A percentile compares a stretch with the other conserved stretches of the same genome.
phyloP scores from a whole-genome alignment of 2,113 vertebrate species.

The Perognathus longimembris region DNA sequence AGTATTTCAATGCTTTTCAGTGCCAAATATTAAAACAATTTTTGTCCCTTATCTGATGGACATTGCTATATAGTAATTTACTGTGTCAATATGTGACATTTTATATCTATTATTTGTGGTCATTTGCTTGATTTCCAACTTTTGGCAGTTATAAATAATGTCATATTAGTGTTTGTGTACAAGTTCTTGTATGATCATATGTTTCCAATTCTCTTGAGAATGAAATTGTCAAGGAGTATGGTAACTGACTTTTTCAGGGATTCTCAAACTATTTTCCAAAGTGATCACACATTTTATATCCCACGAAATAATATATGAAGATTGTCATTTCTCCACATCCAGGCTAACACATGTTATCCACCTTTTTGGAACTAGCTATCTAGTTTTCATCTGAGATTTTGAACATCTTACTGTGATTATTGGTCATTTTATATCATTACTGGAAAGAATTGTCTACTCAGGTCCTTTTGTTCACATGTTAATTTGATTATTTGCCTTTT shows the following conservation, averaged over 20 bases:
- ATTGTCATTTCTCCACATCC: background rate
- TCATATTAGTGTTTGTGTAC: background rate
- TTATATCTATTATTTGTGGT: background rate
- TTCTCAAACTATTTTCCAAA: constrained; percentile 9
- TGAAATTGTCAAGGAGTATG: background rate
- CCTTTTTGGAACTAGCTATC: background rate
- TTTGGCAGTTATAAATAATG: background rate
- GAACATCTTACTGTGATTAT: too few relatives aligned
- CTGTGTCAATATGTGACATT: background rate
- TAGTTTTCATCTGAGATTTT: too few relatives aligned
- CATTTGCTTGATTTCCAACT: constrained; percentile 12
- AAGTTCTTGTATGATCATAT: background rate
- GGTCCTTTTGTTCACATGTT: background rate
- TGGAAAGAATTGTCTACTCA: background rate
- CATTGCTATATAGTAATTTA: background rate
- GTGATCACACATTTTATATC: background rate
- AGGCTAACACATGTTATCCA: accelerated
- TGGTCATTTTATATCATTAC: background rate
- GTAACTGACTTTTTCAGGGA: background rate
- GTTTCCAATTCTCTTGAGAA: background rate
- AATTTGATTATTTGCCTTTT: background rate
- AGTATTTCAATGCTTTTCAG: background rate
- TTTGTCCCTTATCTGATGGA: background rate
- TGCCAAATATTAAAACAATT: background rate
- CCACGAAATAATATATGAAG: background rate